Evolutionary conservation across 2,888 invertebrate species (phyloP), one percentile per base, ranked within the genome.

Genomic region (Pheosia tremula): DNA sequence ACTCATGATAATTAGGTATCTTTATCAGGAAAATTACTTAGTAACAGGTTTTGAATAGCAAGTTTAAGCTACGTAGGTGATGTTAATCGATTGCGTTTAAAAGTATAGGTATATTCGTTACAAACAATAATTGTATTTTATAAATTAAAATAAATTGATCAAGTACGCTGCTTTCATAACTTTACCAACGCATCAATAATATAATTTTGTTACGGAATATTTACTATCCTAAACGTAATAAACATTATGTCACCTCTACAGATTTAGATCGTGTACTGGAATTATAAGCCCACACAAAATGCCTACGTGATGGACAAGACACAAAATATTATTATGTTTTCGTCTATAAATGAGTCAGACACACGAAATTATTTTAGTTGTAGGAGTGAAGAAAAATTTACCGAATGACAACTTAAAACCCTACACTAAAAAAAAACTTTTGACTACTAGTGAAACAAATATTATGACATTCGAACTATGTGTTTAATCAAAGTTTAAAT

Each of bases 241-340:
- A 24, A 7, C 2, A 5, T 50, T 24, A 50, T 24, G 50, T 50
- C 50, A 50, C 50, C 50, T 0, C 50, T 50, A 24, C 50, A 50
- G 50, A 24, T 13, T 24, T 24, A 50, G 24, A 50, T 50, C 9
- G 24, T 8, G 7, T 50, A 9, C 24, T 24, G 8, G 24, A 49
- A 50, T 50, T 13, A 50, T 50, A 50, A 50, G 8, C 50, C 50
- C 50, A 50, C 50, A 50, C 50, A n/a, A 10, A 50, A 50, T 50
- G 24, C 8, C 10, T 50, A 24, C 24, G 50, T 24, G 13, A 50
- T 24, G 50, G 24, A 24, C 24, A 24, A 50, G 24, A 13, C 24
- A 50, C 24, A 8, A 3, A 24, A 50, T 50, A 50, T 50, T 24
- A 24, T 50, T 50, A 50, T 24, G 24, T 8, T 50, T 50, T 50